Conservation (phyloP, 2,113 vertebrate species). For the Silurus asotus region DNA sequence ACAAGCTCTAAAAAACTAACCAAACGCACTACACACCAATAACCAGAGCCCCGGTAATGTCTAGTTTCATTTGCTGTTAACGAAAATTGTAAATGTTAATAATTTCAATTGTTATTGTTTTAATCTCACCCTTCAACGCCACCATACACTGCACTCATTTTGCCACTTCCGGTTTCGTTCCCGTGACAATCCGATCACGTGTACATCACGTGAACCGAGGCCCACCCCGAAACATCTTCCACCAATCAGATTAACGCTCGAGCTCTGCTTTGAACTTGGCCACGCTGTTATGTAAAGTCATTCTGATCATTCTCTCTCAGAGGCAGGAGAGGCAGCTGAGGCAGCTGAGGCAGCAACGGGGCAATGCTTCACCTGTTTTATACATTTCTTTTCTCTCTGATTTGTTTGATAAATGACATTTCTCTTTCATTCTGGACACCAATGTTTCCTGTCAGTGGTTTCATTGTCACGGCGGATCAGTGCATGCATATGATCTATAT, state of each 20-base stretch:
- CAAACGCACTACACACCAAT: not conserved
- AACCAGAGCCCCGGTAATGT: not conserved
- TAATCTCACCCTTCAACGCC: conserved; percentile 62
- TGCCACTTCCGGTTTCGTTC: conserved; percentile 46
- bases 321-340: too few relatives aligned
- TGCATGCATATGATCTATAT: too few relatives aligned
- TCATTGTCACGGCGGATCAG: too few relatives aligned
- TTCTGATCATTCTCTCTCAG: too few relatives aligned
- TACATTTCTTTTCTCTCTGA: too few relatives aligned
- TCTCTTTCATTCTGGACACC: too few relatives aligned
- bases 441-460: too few relatives aligned
- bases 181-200: conserved; percentile 43
- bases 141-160: conserved; percentile 57
- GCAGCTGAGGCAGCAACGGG: too few relatives aligned
- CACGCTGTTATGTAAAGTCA: not conserved
- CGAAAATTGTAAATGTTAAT: not conserved
- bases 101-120: not conserved
- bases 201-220: not conserved
- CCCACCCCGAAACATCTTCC: not conserved
- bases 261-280: not conserved
- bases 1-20: not conserved
- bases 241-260: conserved; percentile 32
- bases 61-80: not conserved
- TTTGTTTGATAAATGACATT: too few relatives aligned
- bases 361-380: too few relatives aligned